Evolutionary conservation across 2,797 vertebrate genomes (phyloP).

Genomic region (Botia almorhae): DNA sequence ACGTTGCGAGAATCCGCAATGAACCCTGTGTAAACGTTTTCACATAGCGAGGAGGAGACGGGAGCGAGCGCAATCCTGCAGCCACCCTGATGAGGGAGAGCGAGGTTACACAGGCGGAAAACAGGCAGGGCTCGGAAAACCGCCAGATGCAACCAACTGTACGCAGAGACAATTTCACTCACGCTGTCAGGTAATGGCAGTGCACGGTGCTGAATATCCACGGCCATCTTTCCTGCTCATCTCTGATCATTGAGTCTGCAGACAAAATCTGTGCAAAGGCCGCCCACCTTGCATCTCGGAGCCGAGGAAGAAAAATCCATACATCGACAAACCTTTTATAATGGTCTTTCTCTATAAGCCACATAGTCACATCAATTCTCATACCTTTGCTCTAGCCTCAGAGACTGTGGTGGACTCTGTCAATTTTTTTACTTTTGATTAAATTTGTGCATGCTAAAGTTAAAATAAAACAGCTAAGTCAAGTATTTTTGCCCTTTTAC

Average conservation of each 20-base stretch:
- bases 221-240: conserved; percentile 26
- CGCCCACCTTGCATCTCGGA: conserved; percentile 19
- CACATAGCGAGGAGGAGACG: neutral
- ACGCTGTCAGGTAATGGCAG: conserved; percentile 25
- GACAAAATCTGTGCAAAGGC: conserved; percentile 34
- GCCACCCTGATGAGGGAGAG: neutral
- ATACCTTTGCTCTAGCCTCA: conserved; percentile 11
- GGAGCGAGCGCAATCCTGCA: neutral
- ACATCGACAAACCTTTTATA: conserved; percentile 38
- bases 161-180: conserved; percentile 14
- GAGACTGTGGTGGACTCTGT: conserved; percentile 1
- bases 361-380: conserved; percentile 13
- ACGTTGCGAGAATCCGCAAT: conserved; percentile 68
- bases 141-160: conserved; percentile 14
- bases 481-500: conserved; percentile 22
- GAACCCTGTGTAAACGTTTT: conserved; percentile 53
- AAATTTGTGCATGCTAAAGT: conserved; percentile 37
- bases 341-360: conserved; percentile 11
- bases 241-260: conserved; percentile 28
- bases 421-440: conserved; percentile 46
- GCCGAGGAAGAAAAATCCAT: conserved; percentile 32
- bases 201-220: conserved; percentile 6
- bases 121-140: neutral
- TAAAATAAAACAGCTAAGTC: conserved; percentile 36
- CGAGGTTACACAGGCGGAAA: conserved; percentile 4